Base-by-base conservation (phyloP, 2,797 vertebrate species). In the Phoxinus dragarum region DNA sequence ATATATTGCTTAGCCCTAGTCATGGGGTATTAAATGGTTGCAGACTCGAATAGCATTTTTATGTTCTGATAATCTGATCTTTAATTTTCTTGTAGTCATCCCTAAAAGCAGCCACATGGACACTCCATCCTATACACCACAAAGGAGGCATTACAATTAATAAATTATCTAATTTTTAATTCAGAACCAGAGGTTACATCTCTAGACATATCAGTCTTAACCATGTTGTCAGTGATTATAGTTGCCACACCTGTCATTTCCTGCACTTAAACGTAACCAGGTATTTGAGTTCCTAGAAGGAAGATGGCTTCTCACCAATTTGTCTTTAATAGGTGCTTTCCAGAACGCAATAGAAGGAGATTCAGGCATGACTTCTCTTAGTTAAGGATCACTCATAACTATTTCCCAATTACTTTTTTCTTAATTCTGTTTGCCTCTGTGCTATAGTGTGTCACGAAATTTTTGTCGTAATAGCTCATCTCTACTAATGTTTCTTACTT, bases 221-320 rank as follows among this genome's bases (percentile, higher is more conserved):
- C 5, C 38, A 40, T 40, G 7, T 40, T 40, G 5, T 40, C 38
- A 40, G 38, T 40, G 38, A 44, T 10, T 44, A 3, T 9, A 44
- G 42, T 44, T 44, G 42, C 42, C 42, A 44, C 42, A 44, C 3
- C 42, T 34, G 61, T 27, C 14, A 10, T 5, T 6, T 66, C 31
- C 31, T 2, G 2, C 2, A 5, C 12, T 31, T 6, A 2, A 0
- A 31, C 6, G 0, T 34, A 66, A 34, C 27, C 5, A 66, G 1
- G 61, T 64, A 14, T 5, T 31, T 66, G 27, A 31, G 14, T 12
- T 66, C 4, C 4, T 64, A 34, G 14, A 14, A 10, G 64, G 14
- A 16, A 67, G 64, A 67, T 36, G 64, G 3, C 64, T 67, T 67
- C 11, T 67, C 31, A 31, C 64, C 2, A 34, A 4, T 66, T 31